A percentile compares a stretch with the other conserved stretches of the same genome.
Evolutionary conservation across 1,140 invertebrate species (phyloP).

Genomic region (Tribolium madens): DNA sequence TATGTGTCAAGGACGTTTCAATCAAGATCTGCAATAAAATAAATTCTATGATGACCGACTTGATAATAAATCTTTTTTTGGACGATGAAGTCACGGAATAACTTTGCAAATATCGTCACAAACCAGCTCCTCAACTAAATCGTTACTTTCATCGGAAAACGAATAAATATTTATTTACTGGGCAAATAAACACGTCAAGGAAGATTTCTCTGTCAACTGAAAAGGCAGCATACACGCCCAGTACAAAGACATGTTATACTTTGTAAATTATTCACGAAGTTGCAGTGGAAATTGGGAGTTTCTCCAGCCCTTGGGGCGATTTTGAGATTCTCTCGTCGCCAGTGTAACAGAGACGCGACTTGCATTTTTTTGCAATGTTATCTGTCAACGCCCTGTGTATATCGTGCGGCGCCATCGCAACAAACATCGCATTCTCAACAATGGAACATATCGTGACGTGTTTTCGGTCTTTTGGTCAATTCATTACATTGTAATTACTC

Average conservation of each 20-base stretch:
- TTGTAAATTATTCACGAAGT: slow-evolving; percentile 32
- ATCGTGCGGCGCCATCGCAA: slow-evolving; percentile 22
- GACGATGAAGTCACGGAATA: slow-evolving; percentile 8
- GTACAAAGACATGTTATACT: slow-evolving; percentile 30
- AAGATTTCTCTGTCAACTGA: slow-evolving; percentile 22
- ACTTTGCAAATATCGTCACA: not conserved
- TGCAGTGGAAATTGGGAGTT: slow-evolving; percentile 1
- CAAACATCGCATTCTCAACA: not conserved
- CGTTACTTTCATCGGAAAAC: not conserved
- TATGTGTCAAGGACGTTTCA: slow-evolving; percentile 24
- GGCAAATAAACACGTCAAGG: slow-evolving; percentile 15
- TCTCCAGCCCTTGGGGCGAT: not conserved
- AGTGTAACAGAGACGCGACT: slow-evolving; percentile 4
- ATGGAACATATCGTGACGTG: not conserved
- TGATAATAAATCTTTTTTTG: slow-evolving; percentile 25
- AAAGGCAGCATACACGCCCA: slow-evolving; percentile 8
- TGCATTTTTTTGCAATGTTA: slow-evolving; percentile 33
- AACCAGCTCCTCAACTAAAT: not conserved
- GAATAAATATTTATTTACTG: slow-evolving; percentile 23
- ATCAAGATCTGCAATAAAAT: slow-evolving; percentile 26
- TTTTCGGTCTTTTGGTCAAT: slow-evolving; percentile 17
- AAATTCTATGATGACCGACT: slow-evolving; percentile 24
- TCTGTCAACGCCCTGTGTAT: slow-evolving; percentile 41
- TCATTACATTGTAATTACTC: slow-evolving; percentile 13
- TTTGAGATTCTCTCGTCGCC: not conserved